Base-by-base conservation (phyloP, 2,888 invertebrate genomes). In the Seira sanloemensis region DNA sequence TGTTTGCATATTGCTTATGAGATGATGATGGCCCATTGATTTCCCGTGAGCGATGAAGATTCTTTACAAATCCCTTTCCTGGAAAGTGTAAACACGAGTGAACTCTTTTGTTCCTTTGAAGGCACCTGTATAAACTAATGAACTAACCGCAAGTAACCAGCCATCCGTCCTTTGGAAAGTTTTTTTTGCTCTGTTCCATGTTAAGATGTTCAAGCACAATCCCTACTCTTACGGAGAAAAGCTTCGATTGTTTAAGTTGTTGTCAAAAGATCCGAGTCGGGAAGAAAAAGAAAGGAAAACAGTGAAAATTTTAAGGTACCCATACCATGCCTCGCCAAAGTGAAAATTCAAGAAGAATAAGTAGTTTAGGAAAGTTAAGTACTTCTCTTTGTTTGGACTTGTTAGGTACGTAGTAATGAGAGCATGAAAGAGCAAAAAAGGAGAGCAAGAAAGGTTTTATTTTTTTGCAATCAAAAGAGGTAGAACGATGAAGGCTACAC, bases 351-450 rank as follows among this genome's bases (percentile, higher is more conserved):
- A 62, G 62, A 23, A 23, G 62, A 62, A 50, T 50, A 50, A 62
- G 62, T 62, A 23, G n/a, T 62, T 62, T 62, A 62, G n/a, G n/a
- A 58, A 58, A 58, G n/a, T 58, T 4, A 58, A 58, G n/a, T 16
- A 62, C 7, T 23, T 23, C 21, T 62, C 21, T 62, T 62, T 62
- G 62, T 62, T 7, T 21, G 62, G 62, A 62, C 62, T 62, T n/a
- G 2, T 23, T 16, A 21, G 21, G 62, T 62, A 62, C 19, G 62
- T 62, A 62, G 21, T 62, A 62, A 62, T 62, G 62, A 62, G 62
- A 62, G 62, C 62, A 62, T 62, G 23, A 62, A 62, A 62, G 21
- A n/a, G 62, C n/a, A n/a, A 62, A 62, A 62, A 12, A n/a, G 50
- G 21, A 62, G 67, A 25, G 2, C 21, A n/a, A 9, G 25, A 67